Conservation (phyloP, 2,888 invertebrate genomes). For the Chymomyza fuscimana region DNA sequence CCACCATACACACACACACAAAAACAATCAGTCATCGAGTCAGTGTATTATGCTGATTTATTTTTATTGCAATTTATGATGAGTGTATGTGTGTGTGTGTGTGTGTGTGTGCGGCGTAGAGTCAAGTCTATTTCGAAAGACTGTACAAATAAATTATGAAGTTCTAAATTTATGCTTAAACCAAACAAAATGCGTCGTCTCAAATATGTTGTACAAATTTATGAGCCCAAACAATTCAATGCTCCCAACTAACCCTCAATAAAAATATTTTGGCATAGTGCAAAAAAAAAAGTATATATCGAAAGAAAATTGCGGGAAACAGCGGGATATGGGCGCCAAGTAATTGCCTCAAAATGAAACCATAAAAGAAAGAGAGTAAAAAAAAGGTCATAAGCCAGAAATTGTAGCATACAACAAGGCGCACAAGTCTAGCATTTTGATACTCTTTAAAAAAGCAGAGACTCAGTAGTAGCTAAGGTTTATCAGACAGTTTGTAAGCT, state of each 20-base stretch:
- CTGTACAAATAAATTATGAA: constrained; percentile 60
- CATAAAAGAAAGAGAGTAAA: constrained; percentile 33
- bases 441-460: no score
- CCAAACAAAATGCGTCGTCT: constrained; percentile 10
- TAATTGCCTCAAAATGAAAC: constrained; percentile 53
- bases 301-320: constrained; percentile 7
- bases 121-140: constrained; percentile 30
- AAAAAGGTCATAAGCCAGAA: neutral
- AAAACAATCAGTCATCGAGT: neutral
- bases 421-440: no score
- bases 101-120: constrained; percentile 10
- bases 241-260: neutral
- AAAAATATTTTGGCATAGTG: neutral
- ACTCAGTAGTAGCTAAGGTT: no score
- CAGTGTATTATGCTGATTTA: constrained; percentile 73
- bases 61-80: constrained; percentile 68
- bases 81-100: constrained; percentile 21
- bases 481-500: no score
- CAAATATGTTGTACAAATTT: constrained; percentile 7
- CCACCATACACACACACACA: neutral
- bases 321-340: constrained; percentile 58
- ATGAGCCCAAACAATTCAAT: neutral
- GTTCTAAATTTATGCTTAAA: constrained; percentile 28
- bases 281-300: neutral
- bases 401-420: neutral